A percentile compares a stretch with the other conserved stretches of the same genome.
These are phyloP conservation scores for Halictus rubicundus DNA, from an alignment of 1,140 invertebrate genomes.

Conservation along the genomic window DNA sequence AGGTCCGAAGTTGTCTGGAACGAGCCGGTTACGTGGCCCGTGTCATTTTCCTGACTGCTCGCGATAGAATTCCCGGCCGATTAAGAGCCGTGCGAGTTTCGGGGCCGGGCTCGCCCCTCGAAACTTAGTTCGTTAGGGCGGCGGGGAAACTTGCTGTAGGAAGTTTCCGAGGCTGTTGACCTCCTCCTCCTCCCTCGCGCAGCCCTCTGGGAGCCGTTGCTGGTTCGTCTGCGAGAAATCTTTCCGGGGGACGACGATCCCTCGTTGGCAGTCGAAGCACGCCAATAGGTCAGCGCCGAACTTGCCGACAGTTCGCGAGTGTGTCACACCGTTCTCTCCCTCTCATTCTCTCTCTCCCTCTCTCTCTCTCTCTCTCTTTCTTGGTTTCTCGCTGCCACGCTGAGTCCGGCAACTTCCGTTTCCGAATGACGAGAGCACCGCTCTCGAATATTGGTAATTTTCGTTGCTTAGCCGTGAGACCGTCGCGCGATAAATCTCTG, in stretches of 20 bases:
- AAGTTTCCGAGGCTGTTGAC: slow-evolving; percentile 59
- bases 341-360: too few species aligned
- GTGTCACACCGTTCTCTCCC: neutral
- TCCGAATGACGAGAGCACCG: too few species aligned
- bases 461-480: too few species aligned
- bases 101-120: slow-evolving; percentile 51
- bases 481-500: too few species aligned
- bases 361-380: too few species aligned
- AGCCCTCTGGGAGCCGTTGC: slow-evolving; percentile 16
- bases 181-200: slow-evolving; percentile 28
- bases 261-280: neutral
- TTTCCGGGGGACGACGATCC: slow-evolving; percentile 26
- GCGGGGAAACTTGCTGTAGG: slow-evolving; percentile 52
- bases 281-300: slow-evolving; percentile 30
- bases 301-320: neutral
- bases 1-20: neutral
- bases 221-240: slow-evolving; percentile 43
- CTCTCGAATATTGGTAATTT: too few species aligned
- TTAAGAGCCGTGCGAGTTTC: slow-evolving; percentile 50
- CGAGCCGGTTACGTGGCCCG: neutral
- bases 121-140: slow-evolving; percentile 69
- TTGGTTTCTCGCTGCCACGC: too few species aligned
- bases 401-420: too few species aligned
- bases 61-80: slow-evolving; percentile 46
- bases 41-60: slow-evolving; percentile 31